Conservation (phyloP, 1,140 invertebrate species). For the Streblospio benedicti region DNA sequence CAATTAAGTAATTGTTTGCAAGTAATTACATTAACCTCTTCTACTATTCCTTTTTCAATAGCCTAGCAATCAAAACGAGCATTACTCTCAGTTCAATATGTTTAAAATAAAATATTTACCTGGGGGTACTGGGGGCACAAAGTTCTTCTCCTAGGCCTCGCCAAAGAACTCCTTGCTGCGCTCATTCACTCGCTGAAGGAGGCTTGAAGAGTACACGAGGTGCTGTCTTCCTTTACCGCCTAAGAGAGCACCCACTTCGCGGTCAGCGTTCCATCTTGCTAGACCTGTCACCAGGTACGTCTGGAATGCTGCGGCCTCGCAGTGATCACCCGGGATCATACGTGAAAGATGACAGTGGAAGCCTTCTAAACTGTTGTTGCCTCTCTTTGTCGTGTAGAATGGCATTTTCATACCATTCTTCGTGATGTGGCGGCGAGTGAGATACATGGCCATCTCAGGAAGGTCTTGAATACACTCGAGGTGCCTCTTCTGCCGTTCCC, state of each 20-base stretch:
- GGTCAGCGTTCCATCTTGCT: slow-evolving; percentile 22
- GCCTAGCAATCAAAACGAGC: too few species aligned
- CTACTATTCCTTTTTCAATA: too few species aligned
- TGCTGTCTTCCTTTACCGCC: neutral
- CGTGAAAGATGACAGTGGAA: neutral
- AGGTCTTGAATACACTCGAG: neutral
- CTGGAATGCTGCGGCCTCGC: slow-evolving; percentile 21
- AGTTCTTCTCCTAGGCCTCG: slow-evolving; percentile 8
- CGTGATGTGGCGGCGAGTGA: neutral
- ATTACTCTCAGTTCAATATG: too few species aligned
- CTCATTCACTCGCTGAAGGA: slow-evolving; percentile 18
- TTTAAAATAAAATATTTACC: too few species aligned
- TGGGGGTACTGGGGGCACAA: slow-evolving; percentile 6
- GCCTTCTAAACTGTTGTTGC: neutral
- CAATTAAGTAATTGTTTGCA: too few species aligned
- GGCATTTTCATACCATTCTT: neutral
- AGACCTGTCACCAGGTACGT: slow-evolving; percentile 22
- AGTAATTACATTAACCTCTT: too few species aligned
- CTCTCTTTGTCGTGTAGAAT: neutral
- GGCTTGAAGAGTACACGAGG: slow-evolving; percentile 12
- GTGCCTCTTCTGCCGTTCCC: neutral
- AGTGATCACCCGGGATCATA: slow-evolving; percentile 14
- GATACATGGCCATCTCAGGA: neutral
- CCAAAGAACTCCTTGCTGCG: slow-evolving; percentile 14
- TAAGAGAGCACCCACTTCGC: slow-evolving; percentile 7